These are phyloP conservation scores for Cryptus armator DNA, from an alignment of 2,888 invertebrate species.

Conservation along the genomic window DNA sequence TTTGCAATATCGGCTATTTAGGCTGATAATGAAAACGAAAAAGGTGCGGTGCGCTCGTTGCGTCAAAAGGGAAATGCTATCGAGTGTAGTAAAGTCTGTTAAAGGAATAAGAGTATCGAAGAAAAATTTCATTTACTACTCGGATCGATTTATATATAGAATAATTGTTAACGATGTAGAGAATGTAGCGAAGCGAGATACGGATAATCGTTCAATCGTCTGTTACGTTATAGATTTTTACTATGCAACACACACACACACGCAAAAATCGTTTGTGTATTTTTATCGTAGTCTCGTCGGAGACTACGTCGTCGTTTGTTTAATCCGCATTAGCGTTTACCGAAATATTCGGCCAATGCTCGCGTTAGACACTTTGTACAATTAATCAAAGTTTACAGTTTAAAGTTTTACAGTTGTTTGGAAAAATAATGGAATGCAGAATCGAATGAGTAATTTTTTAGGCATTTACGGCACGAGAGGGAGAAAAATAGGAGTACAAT, in stretches of 20 bases:
- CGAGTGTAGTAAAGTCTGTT: neutral
- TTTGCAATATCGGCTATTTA: no score
- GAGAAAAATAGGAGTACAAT: neutral
- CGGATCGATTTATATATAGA: constrained; percentile 4
- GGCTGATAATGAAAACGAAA: no score
- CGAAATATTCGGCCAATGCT: neutral
- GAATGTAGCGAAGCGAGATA: neutral
- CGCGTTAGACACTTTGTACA: neutral
- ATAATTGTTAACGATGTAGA: constrained; percentile 19
- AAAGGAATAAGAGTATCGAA: neutral
- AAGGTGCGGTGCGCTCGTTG: neutral
- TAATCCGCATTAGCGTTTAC: neutral
- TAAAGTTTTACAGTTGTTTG: neutral
- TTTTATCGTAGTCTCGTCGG: neutral
- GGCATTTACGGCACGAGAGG: neutral
- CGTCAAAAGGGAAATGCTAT: neutral
- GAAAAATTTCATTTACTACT: neutral
- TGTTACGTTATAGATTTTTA: constrained; percentile 12
- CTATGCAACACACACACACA: neutral
- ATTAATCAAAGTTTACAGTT: neutral
- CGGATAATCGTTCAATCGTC: constrained; percentile 16
- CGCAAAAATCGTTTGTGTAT: neutral
- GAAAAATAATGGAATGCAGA: neutral
- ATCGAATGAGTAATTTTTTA: neutral
- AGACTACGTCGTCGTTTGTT: neutral